Evolutionary conservation across 2,888 invertebrate species (phyloP).

Genomic region (Tipula confusa): DNA sequence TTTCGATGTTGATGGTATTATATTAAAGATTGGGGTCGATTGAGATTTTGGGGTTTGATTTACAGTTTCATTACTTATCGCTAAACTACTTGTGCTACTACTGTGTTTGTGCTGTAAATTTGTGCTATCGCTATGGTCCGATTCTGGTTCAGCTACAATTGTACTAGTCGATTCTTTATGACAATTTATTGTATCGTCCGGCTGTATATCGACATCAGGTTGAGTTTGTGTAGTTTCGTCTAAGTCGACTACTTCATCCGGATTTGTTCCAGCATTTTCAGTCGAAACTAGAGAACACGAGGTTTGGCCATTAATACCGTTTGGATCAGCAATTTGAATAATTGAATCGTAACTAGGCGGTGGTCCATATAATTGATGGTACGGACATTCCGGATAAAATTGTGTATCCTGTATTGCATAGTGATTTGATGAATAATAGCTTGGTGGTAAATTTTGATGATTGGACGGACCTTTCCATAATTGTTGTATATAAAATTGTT

Average conservation of each 20-base stretch:
- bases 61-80: not conserved
- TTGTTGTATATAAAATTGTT: conserved; percentile 42
- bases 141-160: not conserved
- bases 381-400: conserved; percentile 44
- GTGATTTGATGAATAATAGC: conserved; percentile 35
- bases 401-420: conserved; percentile 35
- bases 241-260: not conserved
- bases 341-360: conserved; percentile 53
- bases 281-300: conserved; percentile 33
- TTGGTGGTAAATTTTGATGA: conserved; percentile 35
- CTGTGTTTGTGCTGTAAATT: not conserved
- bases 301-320: conserved; percentile 33
- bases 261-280: not conserved
- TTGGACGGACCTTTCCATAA: conserved; percentile 47
- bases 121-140: not conserved
- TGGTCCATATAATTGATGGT: conserved; percentile 51
- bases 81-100: conserved; percentile 17
- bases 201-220: not conserved
- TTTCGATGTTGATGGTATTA: conserved; percentile 21
- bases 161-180: not conserved
- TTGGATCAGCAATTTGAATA: conserved; percentile 38
- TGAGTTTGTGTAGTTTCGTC: conserved; percentile 27
- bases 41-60: not conserved
- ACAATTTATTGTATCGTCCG: not conserved
- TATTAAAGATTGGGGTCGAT: not conserved